These are phyloP conservation scores for Gonioctena quinquepunctata DNA, from an alignment of 1,140 invertebrate genomes.

Conservation along the genomic window DNA sequence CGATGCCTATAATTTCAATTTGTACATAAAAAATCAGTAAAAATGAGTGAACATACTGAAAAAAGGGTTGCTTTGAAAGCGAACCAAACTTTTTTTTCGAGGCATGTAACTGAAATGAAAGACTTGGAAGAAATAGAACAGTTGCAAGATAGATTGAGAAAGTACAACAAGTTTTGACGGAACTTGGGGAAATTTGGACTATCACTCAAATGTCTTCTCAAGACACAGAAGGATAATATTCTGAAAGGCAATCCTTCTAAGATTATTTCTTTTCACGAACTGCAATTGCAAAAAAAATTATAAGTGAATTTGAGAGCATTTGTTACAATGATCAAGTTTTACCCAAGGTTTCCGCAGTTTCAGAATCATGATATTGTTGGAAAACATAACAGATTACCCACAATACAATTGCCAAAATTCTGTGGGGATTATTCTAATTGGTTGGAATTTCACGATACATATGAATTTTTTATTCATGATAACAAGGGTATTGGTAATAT, in stretches of 20 bases:
- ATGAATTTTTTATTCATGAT: no score
- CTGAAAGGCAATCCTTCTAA: conserved; percentile 1
- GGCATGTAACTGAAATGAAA: background rate
- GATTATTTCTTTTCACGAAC: conserved; percentile 1
- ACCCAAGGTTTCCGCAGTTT: background rate
- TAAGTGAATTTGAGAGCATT: background rate
- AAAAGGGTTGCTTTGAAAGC: conserved; percentile 16
- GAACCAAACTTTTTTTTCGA: conserved; percentile 18
- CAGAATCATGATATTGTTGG: background rate
- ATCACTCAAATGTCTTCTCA: background rate
- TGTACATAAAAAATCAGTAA: no score
- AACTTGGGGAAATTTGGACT: conserved; percentile 9
- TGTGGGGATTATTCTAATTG: no score
- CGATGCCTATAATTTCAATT: no score
- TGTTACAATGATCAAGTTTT: background rate
- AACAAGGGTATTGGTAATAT: no score
- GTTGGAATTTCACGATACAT: no score
- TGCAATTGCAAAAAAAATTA: conserved; percentile 10
- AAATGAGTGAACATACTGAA: background rate
- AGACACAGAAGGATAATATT: conserved; percentile 1
- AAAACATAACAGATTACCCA: conserved; percentile 13
- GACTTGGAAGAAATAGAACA: no score
- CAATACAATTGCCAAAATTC: no score
- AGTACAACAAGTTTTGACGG: background rate
- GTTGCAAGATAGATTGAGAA: background rate